phyloP scores from a whole-genome alignment of 2,888 invertebrate genomes.

The Thyatira batis region DNA sequence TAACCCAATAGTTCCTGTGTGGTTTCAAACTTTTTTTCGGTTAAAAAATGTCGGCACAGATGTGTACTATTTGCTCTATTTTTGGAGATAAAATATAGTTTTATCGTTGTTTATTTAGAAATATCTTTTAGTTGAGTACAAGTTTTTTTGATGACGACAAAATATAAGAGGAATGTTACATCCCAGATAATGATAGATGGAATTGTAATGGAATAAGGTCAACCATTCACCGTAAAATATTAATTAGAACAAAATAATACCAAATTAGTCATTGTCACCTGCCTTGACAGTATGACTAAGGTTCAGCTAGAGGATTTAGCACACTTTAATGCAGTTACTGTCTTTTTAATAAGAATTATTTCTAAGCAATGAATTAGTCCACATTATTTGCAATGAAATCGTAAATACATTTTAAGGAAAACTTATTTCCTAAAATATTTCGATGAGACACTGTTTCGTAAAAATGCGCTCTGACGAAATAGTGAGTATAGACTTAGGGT shows the following conservation, averaged over 20 bases:
- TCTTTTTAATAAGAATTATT: not conserved
- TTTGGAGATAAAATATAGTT: conserved; percentile 9
- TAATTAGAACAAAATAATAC: too few species aligned
- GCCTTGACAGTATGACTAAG: too few species aligned
- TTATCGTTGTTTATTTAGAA: conserved; percentile 9
- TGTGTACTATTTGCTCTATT: conserved; percentile 31
- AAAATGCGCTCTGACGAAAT: not conserved
- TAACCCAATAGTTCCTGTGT: conserved; percentile 56
- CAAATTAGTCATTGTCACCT: too few species aligned
- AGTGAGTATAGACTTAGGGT: not conserved
- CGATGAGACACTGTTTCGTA: not conserved
- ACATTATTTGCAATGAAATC: not conserved
- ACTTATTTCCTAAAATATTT: not conserved
- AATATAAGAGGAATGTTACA: too few species aligned
- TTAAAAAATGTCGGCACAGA: conserved; percentile 39
- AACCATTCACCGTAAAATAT: not conserved
- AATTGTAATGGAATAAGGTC: not conserved
- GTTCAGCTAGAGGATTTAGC: too few species aligned
- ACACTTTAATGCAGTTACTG: not conserved
- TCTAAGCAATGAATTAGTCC: not conserved
- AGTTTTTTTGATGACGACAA: not conserved
- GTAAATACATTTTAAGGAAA: not conserved
- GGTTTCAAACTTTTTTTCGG: conserved; percentile 43
- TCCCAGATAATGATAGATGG: too few species aligned
- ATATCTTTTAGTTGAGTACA: not conserved